phyloP scores from a whole-genome alignment of 2,888 invertebrate species.

The Pherbina coryleti region DNA sequence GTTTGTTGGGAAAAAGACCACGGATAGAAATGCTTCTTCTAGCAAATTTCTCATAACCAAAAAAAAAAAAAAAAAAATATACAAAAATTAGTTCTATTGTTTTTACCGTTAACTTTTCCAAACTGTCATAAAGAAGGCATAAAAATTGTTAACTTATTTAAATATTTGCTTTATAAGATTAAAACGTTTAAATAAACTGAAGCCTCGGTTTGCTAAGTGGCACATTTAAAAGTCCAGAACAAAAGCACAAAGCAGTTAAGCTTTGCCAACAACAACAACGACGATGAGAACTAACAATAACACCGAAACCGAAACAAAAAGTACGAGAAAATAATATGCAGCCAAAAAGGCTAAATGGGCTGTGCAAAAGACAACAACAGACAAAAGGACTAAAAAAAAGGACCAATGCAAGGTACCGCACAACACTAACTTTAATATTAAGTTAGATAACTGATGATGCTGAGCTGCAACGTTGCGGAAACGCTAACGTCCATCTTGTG shows the following conservation, averaged over 20 bases:
- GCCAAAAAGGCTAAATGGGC: constrained; percentile 8
- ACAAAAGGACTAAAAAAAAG: constrained; percentile 3
- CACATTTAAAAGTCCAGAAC: not conserved
- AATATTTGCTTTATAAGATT: constrained; percentile 10
- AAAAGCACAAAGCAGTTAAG: not conserved
- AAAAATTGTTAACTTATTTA: too few species aligned
- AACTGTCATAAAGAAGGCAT: too few species aligned
- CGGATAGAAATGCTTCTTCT: too few species aligned
- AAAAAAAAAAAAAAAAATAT: too few species aligned
- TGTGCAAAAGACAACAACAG: not conserved
- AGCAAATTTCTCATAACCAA: too few species aligned
- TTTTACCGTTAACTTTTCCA: too few species aligned
- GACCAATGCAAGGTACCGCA: constrained; percentile 1
- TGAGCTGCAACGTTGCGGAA: constrained; percentile 9
- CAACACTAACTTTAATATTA: constrained; percentile 26
- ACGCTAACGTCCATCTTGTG: constrained; percentile 17
- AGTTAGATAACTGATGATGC: constrained; percentile 28
- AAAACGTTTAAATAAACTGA: constrained; percentile 16
- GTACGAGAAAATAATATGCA: not conserved
- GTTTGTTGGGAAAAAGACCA: too few species aligned
- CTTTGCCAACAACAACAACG: not conserved
- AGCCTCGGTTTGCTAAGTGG: not conserved
- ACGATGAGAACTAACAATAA: not conserved
- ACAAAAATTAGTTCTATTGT: too few species aligned
- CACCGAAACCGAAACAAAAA: not conserved